Evolutionary conservation across 2,113 vertebrate species (phyloP).

Genomic region (Microtus oregoni): DNA sequence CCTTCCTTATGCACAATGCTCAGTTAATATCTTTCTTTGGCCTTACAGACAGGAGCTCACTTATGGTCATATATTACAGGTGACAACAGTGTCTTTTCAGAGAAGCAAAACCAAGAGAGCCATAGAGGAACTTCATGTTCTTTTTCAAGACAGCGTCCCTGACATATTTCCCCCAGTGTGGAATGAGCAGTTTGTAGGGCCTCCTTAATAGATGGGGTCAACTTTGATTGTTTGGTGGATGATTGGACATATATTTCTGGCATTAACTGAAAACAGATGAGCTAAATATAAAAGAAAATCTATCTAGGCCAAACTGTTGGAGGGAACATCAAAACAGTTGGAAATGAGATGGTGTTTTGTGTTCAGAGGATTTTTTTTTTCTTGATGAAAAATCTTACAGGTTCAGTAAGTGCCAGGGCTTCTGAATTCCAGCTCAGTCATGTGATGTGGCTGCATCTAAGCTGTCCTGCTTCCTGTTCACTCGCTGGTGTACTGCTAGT

Average conservation of each 20-base stretch:
- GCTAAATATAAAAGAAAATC: conserved; percentile 43
- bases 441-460: neutral
- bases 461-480: neutral
- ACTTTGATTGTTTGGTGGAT: neutral
- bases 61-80: conserved; percentile 55
- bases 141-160: neutral
- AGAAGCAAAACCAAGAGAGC: conserved; percentile 43
- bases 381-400: neutral
- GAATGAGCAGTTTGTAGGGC: neutral
- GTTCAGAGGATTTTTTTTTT: neutral
- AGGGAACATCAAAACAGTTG: conserved; percentile 19
- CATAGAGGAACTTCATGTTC: neutral
- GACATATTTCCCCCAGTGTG: neutral
- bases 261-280: conserved; percentile 32
- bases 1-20: conserved; percentile 54
- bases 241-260: conserved; percentile 53
- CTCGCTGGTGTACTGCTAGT: neutral
- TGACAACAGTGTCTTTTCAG: conserved; percentile 65
- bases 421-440: neutral
- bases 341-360: neutral
- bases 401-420: neutral
- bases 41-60: conserved; percentile 68
- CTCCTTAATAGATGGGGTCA: neutral
- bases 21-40: conserved; percentile 67
- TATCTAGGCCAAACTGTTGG: neutral